These are phyloP conservation scores for Eulemur rubriventer DNA, from an alignment of 2,797 vertebrate genomes.

Conservation along the genomic window DNA sequence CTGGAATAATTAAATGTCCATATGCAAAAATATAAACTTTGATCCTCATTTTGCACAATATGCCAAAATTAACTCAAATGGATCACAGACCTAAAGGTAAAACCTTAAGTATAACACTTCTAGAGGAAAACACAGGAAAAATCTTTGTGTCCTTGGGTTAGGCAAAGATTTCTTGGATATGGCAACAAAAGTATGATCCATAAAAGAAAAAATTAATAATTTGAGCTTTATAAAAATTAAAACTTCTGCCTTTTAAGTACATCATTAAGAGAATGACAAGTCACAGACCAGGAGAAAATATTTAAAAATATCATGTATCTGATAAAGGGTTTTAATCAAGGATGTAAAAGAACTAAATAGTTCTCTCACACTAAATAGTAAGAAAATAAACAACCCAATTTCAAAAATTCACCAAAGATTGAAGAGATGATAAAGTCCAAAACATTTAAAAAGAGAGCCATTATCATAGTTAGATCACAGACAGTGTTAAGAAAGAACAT, in stretches of 20 bases:
- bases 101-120: neutral
- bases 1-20: neutral
- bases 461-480: neutral
- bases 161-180: neutral
- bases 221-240: neutral
- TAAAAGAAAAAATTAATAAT: conserved; percentile 15
- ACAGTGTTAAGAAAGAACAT: neutral
- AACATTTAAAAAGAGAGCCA: neutral
- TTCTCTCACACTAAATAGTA: neutral
- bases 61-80: neutral
- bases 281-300: neutral
- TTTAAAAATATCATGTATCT: neutral
- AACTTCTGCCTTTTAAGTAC: neutral
- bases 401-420: neutral
- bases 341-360: neutral
- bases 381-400: neutral
- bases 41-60: neutral
- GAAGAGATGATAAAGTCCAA: neutral
- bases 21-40: neutral
- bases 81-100: neutral
- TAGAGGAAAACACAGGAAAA: neutral
- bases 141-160: neutral
- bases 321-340: neutral
- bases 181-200: neutral
- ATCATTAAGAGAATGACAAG: neutral